Evolutionary conservation across 2,797 vertebrate genomes (phyloP).

Genomic region (Brotula barbata): DNA sequence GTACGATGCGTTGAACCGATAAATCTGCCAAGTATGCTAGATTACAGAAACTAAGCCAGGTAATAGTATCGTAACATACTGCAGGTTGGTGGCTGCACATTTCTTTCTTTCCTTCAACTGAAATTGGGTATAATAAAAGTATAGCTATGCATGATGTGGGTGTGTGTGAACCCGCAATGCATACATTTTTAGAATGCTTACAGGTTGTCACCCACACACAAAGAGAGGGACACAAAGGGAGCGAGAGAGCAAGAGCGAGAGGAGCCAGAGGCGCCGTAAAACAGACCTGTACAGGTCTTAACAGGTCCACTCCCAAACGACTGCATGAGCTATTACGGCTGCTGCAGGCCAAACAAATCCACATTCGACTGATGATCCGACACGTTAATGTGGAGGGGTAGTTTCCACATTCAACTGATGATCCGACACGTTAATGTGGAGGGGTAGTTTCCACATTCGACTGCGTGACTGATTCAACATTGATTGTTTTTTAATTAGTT

Average conservation of each 20-base stretch:
- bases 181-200: too few relatives aligned
- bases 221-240: not conserved
- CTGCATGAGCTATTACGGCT: constrained; percentile 23
- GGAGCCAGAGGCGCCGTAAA: constrained; percentile 19
- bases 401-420: too few relatives aligned
- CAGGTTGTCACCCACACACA: constrained; percentile 16
- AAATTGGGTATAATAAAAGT: too few relatives aligned
- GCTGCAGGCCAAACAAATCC: constrained; percentile 4
- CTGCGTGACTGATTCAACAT: too few relatives aligned
- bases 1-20: not conserved
- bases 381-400: too few relatives aligned
- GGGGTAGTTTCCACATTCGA: too few relatives aligned
- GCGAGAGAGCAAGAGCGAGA: too few relatives aligned
- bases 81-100: not conserved
- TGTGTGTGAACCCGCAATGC: too few relatives aligned
- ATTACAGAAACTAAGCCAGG: not conserved
- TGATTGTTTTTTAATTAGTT: too few relatives aligned
- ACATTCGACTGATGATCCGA: not conserved
- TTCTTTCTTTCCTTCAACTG: not conserved
- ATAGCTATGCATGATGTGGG: too few relatives aligned
- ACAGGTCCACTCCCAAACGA: constrained; percentile 48
- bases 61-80: not conserved
- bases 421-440: too few relatives aligned
- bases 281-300: constrained; percentile 42
- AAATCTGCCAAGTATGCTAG: not conserved